A percentile compares a stretch with the other conserved stretches of the same genome.
These are phyloP conservation scores for Gymnothorax javanicus DNA, from an alignment of 2,797 vertebrate genomes.

Conservation along the genomic window DNA sequence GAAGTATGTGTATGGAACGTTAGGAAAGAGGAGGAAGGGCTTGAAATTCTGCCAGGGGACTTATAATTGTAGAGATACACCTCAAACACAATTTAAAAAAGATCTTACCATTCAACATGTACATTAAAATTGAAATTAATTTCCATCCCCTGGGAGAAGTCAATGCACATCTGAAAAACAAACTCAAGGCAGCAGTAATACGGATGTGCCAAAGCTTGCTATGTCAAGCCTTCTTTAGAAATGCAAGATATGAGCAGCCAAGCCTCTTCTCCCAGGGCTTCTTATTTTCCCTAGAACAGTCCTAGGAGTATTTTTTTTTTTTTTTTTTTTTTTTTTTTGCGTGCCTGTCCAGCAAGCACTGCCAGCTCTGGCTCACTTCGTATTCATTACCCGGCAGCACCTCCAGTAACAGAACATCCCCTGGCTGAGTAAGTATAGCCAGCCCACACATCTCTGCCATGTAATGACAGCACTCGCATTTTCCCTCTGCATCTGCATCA, in stretches of 20 bases:
- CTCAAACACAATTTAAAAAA: not conserved
- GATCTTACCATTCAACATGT: not conserved
- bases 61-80: slow-evolving; percentile 23
- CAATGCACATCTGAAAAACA: not conserved
- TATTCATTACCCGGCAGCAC: slow-evolving; percentile 30
- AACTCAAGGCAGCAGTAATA: not conserved
- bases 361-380: slow-evolving; percentile 33
- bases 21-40: slow-evolving; percentile 11
- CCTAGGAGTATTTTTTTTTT: not conserved
- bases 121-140: not conserved
- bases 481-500: not conserved
- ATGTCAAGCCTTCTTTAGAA: not conserved
- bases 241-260: not conserved
- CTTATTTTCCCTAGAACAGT: not conserved
- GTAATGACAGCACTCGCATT: not conserved
- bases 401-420: slow-evolving; percentile 6
- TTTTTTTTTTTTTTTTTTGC: slow-evolving; percentile 1
- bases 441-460: not conserved
- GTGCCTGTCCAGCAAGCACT: slow-evolving; percentile 32
- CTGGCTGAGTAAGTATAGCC: not conserved
- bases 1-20: not conserved
- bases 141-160: slow-evolving; percentile 4
- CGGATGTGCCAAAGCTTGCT: not conserved
- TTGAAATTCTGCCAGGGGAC: slow-evolving; percentile 15
- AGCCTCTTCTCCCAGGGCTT: not conserved